These are phyloP conservation scores for Eulemur albifrons DNA, from an alignment of 2,797 vertebrate species.

Conservation along the genomic window DNA sequence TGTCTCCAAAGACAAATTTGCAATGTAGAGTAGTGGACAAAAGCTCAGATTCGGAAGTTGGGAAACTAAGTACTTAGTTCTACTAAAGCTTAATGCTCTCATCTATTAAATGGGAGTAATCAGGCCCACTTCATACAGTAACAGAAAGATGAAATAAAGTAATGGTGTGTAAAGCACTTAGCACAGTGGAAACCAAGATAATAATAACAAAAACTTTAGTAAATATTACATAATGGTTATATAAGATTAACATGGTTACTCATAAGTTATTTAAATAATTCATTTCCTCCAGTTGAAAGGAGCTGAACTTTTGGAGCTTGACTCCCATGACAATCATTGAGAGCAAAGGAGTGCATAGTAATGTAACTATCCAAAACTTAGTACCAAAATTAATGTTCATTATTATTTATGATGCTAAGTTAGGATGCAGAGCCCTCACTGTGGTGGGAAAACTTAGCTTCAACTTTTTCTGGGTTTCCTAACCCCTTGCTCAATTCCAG, in stretches of 20 bases:
- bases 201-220: neutral
- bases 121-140: neutral
- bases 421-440: too few relatives aligned
- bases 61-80: neutral
- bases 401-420: too few relatives aligned
- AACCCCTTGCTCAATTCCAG: too few relatives aligned
- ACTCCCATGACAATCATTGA: neutral
- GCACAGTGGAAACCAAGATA: neutral
- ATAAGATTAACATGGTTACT: neutral
- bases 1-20: neutral
- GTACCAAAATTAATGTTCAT: too few relatives aligned
- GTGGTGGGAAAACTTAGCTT: too few relatives aligned
- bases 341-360: neutral
- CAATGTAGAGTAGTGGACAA: neutral
- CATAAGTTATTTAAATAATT: constrained; percentile 10
- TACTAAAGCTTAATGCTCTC: neutral
- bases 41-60: neutral
- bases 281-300: neutral
- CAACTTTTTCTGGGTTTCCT: too few relatives aligned
- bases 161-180: neutral
- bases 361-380: too few relatives aligned
- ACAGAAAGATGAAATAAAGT: neutral
- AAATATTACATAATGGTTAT: neutral
- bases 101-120: neutral
- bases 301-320: neutral